These are phyloP conservation scores for Nesogale talazaci DNA, from an alignment of 2,113 vertebrate species.

Conservation along the genomic window DNA sequence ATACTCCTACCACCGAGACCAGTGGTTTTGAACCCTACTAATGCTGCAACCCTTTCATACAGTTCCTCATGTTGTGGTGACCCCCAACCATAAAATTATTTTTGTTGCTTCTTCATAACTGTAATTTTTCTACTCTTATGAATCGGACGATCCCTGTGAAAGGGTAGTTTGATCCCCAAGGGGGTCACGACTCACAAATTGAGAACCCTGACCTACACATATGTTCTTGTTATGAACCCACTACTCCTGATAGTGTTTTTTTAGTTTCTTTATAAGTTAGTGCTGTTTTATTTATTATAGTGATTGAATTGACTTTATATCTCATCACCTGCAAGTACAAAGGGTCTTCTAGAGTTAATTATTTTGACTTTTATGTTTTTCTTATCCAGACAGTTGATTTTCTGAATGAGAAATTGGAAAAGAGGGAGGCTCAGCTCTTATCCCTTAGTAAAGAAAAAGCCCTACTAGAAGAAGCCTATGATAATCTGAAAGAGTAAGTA, in stretches of 20 bases:
- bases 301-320: constrained; percentile 1
- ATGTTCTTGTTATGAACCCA: neutral
- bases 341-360: constrained; percentile 43
- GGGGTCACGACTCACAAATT: too few relatives aligned
- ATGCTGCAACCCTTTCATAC: too few relatives aligned
- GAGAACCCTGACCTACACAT: neutral
- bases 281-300: constrained; percentile 1
- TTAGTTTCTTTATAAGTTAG: constrained; percentile 15
- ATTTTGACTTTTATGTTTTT: constrained; percentile 75
- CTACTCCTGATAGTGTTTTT: neutral
- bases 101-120: too few relatives aligned
- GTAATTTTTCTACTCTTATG: too few relatives aligned
- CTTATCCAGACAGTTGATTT: constrained; percentile 91
- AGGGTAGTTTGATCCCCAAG: too few relatives aligned
- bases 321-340: neutral
- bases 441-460: constrained; percentile 97
- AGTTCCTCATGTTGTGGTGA: too few relatives aligned
- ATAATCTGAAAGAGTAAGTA: constrained; percentile 99
- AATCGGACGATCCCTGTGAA: too few relatives aligned
- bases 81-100: too few relatives aligned
- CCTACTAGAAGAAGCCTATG: constrained; percentile 94
- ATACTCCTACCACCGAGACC: neutral
- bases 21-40: too few relatives aligned
- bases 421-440: constrained; percentile 95
- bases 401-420: constrained; percentile 93